Evolutionary conservation across 2,797 vertebrate species (phyloP).

Genomic region (Cossypha heuglini): DNA sequence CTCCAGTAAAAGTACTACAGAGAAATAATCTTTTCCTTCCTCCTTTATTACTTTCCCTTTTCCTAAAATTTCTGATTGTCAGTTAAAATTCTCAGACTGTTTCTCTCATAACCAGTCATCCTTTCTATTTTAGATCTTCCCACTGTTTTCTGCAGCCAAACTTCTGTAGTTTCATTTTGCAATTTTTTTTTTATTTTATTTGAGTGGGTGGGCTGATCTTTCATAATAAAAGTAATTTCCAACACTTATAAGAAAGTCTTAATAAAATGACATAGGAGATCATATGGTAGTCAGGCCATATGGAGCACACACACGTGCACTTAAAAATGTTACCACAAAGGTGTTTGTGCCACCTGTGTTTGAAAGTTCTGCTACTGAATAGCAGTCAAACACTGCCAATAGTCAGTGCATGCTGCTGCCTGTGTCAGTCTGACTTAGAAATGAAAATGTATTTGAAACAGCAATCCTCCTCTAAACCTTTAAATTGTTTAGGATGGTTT

Average conservation of each 20-base stretch:
- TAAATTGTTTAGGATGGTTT: not conserved
- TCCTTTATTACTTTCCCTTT: not conserved
- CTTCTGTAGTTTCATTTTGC: not conserved
- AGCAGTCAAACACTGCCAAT: not conserved
- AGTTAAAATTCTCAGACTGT: not conserved
- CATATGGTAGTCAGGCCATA: accelerated
- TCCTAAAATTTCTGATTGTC: not conserved
- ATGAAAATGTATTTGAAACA: not conserved
- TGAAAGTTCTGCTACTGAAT: not conserved
- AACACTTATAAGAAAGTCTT: accelerated
- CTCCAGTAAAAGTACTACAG: not conserved
- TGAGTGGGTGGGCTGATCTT: not conserved
- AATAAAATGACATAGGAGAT: not conserved
- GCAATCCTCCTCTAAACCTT: not conserved
- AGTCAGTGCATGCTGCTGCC: not conserved
- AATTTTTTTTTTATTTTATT: not conserved
- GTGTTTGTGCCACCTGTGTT: not conserved
- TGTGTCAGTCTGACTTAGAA: not conserved
- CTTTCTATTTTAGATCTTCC: not conserved
- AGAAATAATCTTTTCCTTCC: not conserved
- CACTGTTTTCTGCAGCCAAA: not conserved
- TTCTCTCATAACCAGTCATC: not conserved
- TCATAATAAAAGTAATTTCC: not conserved
- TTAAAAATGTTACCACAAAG: not conserved
- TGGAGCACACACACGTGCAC: not conserved